Evolutionary conservation across 2,888 invertebrate species (phyloP), one percentile per base, ranked within the genome.

Genomic region (Hydriomena furcata): DNA sequence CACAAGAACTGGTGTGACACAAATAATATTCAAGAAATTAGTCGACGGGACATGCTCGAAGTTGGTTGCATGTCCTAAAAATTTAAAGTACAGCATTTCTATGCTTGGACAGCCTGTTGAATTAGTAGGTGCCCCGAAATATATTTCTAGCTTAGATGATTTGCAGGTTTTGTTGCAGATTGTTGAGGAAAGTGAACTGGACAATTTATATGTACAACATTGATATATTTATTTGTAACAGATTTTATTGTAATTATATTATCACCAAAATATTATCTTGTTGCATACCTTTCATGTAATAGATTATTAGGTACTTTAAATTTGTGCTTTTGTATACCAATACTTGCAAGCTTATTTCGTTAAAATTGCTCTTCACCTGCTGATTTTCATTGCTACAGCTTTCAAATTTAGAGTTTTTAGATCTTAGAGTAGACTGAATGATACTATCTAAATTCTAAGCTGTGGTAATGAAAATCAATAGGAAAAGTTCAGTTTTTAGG

Each of bases 81-180:
- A 82, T 68, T 75, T 91, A 51, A 84, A 83, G 60, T 91, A 87
- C 67, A 82, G 61, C 54, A 76, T 91, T 60, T 82, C 84, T 58
- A 68, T 91, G 48, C 75, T 82, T 48, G 86, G 81, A 7, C 87
- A 85, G 61, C 64, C 80, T 54, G 82, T 90, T 38, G 82, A 90
- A 60, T 79, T 91, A 58, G 62, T 91, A 52, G 91, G 91, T 52
- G 91, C 91, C 49, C 91, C 91, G n/a, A 84, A 84, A 65, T 77
- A 72, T 64, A 83, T 91, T 58, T 77, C 82, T 52, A 85, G 77
- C 67, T 68, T 85, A 70, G 89, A 86, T 61, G 91, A 91, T 63
- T 73, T 91, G 60, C 68, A 84, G 76, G 87, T 91, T 57, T 71
- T 91, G 54, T 75, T 91, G 63, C 86, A 91, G 72, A 91, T 91